Conservation (phyloP, 37 sponge, comb jelly and placozoan genomes). For the Aplysina aerophoba region DNA sequence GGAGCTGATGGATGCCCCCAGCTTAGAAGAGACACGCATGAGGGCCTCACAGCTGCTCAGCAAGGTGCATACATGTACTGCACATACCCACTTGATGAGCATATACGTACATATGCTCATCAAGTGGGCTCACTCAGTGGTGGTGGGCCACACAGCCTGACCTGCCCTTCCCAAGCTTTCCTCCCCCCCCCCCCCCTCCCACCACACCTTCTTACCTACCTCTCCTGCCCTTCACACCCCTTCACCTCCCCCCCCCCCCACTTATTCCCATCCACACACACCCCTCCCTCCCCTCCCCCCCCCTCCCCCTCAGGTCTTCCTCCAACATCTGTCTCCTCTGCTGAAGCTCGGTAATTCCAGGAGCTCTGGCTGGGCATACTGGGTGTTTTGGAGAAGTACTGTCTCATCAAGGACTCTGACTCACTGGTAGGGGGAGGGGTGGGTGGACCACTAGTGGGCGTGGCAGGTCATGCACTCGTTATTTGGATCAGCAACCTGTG, state of each 20-base stretch:
- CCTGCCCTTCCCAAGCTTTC: slow-evolving; percentile 21
- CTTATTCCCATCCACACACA: neutral
- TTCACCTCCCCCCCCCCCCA: neutral
- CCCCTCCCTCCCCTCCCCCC: neutral
- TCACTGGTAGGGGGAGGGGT: slow-evolving; percentile 49
- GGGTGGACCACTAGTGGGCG: slow-evolving; percentile 12
- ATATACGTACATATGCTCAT: too few relatives aligned
- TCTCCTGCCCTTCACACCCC: slow-evolving; percentile 18
- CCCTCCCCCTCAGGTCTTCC: slow-evolving; percentile 89
- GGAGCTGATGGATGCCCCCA: slow-evolving; percentile 1
- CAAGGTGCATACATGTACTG: too few relatives aligned
- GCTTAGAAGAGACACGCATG: slow-evolving; percentile 87
- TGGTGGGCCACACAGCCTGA: too few relatives aligned
- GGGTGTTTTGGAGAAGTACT: slow-evolving; percentile 85
- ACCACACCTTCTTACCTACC: too few relatives aligned
- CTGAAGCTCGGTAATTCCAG: slow-evolving; percentile 59
- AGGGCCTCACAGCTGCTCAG: slow-evolving; percentile 85
- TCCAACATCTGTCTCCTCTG: slow-evolving; percentile 86
- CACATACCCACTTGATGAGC: too few relatives aligned
- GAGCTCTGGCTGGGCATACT: slow-evolving; percentile 88
- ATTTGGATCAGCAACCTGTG: too few relatives aligned
- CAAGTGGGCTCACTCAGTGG: too few relatives aligned
- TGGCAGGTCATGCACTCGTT: too few relatives aligned
- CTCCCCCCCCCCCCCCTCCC: slow-evolving; percentile 23
- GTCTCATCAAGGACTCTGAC: slow-evolving; percentile 73